phyloP scores from a whole-genome alignment of 2,888 invertebrate genomes.

The Epicampocera succincta region DNA sequence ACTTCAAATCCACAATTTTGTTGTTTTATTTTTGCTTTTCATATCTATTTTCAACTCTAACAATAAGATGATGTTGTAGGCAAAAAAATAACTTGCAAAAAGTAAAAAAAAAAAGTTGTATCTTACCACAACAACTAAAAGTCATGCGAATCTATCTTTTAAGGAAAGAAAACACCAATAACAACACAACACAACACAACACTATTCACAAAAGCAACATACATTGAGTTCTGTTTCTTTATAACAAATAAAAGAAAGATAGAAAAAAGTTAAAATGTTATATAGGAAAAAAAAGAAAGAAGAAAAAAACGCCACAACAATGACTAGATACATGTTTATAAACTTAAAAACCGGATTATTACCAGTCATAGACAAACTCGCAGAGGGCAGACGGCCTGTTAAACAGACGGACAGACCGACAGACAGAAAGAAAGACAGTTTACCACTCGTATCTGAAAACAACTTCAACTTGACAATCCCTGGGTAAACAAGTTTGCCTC shows the following conservation, averaged over 20 bases:
- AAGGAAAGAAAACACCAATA: slow-evolving; percentile 42
- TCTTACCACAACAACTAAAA: slow-evolving; percentile 49
- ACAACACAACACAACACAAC: too few relatives aligned
- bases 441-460: slow-evolving; percentile 53
- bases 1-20: slow-evolving; percentile 52
- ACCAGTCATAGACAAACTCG: slow-evolving; percentile 41
- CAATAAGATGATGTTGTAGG: slow-evolving; percentile 55
- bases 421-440: slow-evolving; percentile 1
- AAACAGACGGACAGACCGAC: background rate
- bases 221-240: slow-evolving; percentile 64
- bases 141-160: slow-evolving; percentile 64
- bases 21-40: slow-evolving; percentile 39
- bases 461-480: slow-evolving; percentile 71
- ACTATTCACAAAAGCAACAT: slow-evolving; percentile 27
- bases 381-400: background rate
- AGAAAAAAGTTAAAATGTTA: slow-evolving; percentile 2
- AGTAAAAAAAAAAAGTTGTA: slow-evolving; percentile 29
- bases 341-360: slow-evolving; percentile 68
- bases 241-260: slow-evolving; percentile 56
- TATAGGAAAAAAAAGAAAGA: background rate
- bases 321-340: slow-evolving; percentile 60
- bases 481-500: slow-evolving; percentile 71
- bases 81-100: slow-evolving; percentile 25
- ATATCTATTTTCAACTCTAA: slow-evolving; percentile 58
- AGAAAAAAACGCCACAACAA: slow-evolving; percentile 36